Base-by-base conservation (phyloP, 1,140 invertebrate species). In the Paraescarpia echinospica region DNA sequence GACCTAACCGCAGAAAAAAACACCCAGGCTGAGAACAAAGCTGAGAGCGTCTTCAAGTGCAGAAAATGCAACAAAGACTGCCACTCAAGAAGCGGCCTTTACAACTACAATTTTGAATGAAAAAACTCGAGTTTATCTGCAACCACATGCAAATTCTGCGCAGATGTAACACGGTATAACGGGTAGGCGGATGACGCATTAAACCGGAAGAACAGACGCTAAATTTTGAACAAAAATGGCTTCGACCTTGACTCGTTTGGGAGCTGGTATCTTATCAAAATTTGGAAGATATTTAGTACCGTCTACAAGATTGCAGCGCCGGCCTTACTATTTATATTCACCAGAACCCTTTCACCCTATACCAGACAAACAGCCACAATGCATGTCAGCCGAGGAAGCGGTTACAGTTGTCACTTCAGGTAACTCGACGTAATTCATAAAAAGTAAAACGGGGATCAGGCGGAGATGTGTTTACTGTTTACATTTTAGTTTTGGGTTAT, bases 261-360 rank as follows among this genome's bases (percentile, higher is more conserved):
- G 59, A 31, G 59, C 59, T 77, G 59, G 59, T 77, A 31, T 77
- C 22, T 77, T 77, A 77, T 77, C 59, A 77, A 77, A 77, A 77
- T 77, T 77, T 31, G 59, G 59, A 77, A 77, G 59, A 77, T 77
- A 12, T 77, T 12, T 77, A 77, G 59, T 18, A 77, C 22, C 59
- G 22, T 27, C 59, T 77, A 77, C 59, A 77, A 77, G 27, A 77
- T 77, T 77, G 59, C 59, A 77, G 59, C 9, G 59, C 59, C 59
- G 90, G 1, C 35, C 90, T 33, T 96, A 94, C 92, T 96, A 96
- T 92, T 92, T 95, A 8, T 96, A 96, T 93, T 94, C 95, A 0
- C 95, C 95, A 8, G 96, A 96, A 94, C 96, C 96, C 12, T 95
- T 96, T 92, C 96, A 96, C 92, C 96, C 96, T 12, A 92, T 96